phyloP scores from a whole-genome alignment of 2,888 invertebrate species.

The Drosophila robusta region DNA sequence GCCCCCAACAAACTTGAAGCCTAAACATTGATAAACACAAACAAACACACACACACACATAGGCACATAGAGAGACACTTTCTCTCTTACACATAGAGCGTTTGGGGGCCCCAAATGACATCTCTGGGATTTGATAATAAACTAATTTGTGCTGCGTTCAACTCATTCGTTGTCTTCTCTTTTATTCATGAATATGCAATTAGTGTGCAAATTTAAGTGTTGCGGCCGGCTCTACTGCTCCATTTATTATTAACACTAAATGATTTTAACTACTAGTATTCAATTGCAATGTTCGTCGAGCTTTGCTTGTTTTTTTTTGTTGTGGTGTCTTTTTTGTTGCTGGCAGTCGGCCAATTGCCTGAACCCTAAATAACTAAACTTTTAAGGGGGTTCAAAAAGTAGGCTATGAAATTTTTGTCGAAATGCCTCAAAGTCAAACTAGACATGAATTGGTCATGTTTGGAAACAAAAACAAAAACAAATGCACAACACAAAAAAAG shows the following conservation, averaged over 20 bases:
- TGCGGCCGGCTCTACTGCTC: constrained; percentile 42
- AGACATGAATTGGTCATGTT: constrained; percentile 66
- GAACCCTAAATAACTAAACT: constrained; percentile 11
- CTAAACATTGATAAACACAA: constrained; percentile 55
- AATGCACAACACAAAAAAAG: constrained; percentile 1
- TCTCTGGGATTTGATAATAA: constrained; percentile 80
- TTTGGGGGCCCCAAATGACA: constrained; percentile 67
- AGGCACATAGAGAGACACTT: not conserved
- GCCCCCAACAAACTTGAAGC: constrained; percentile 42
- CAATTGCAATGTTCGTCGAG: constrained; percentile 54
- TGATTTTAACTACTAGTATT: constrained; percentile 63
- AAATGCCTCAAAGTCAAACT: constrained; percentile 58
- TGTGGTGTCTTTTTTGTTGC: constrained; percentile 1
- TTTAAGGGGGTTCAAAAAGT: constrained; percentile 20
- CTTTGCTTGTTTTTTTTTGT: not conserved
- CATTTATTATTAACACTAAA: constrained; percentile 78
- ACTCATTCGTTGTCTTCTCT: constrained; percentile 35
- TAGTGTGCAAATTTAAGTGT: constrained; percentile 78
- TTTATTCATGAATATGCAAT: constrained; percentile 80
- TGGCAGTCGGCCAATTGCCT: constrained; percentile 49
- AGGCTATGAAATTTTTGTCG: constrained; percentile 47
- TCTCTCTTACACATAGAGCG: constrained; percentile 11
- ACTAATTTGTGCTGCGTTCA: constrained; percentile 56
- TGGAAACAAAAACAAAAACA: constrained; percentile 3
- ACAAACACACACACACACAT: constrained; percentile 18